Evolutionary conservation across 2,888 invertebrate genomes (phyloP).

Genomic region (Lepidochitona cinerea): DNA sequence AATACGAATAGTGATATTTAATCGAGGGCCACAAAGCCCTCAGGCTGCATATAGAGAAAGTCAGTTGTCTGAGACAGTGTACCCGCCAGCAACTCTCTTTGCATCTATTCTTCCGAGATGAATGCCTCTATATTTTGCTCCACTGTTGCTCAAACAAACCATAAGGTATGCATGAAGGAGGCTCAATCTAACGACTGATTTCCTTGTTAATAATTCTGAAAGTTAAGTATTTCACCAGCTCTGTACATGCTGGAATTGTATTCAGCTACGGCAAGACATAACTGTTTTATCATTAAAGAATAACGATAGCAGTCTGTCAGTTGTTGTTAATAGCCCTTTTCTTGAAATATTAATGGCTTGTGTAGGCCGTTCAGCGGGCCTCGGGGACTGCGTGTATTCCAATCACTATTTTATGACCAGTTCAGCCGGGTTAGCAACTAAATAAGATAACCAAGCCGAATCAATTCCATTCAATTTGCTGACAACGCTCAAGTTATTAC

Average conservation of each 20-base stretch:
- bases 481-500: constrained; percentile 1
- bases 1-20: too few relatives aligned
- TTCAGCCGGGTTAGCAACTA: constrained; percentile 2
- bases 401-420: constrained; percentile 2
- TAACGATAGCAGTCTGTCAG: not conserved
- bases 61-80: too few relatives aligned
- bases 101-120: too few relatives aligned
- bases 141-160: not conserved
- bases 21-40: too few relatives aligned
- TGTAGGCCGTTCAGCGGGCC: not conserved
- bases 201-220: not conserved
- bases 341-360: not conserved
- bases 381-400: not conserved
- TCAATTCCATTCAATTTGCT: constrained; percentile 1
- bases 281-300: constrained; percentile 7
- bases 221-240: not conserved
- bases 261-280: constrained; percentile 3
- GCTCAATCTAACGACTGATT: not conserved
- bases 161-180: constrained; percentile 5
- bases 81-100: too few relatives aligned
- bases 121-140: not conserved
- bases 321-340: not conserved
- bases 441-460: constrained; percentile 4
- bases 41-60: too few relatives aligned
- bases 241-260: not conserved